These are phyloP conservation scores for Pinna nobilis DNA, from an alignment of 1,140 invertebrate genomes.

Conservation along the genomic window DNA sequence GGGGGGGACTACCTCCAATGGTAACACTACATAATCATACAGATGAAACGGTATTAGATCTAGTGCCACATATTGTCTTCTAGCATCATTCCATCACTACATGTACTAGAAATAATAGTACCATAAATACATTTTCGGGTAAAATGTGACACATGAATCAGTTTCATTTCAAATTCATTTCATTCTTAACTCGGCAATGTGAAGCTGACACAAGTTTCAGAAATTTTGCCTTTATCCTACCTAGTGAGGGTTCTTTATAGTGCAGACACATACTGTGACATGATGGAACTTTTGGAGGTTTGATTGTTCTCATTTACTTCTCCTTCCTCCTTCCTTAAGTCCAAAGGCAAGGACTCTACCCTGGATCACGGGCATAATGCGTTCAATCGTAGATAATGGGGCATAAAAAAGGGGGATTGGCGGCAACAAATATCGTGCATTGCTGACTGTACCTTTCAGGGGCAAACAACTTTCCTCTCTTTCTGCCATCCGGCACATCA, in stretches of 20 bases:
- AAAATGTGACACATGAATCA: no score
- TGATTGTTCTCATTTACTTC: slow-evolving; percentile 13
- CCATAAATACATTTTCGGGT: no score
- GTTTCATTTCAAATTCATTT: no score
- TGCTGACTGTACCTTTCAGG: slow-evolving; percentile 49
- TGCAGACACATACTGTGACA: not conserved
- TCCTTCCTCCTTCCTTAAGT: not conserved
- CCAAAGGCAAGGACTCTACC: not conserved
- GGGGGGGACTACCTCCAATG: not conserved
- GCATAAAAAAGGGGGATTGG: slow-evolving; percentile 4
- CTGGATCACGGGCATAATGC: not conserved
- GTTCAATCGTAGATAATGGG: not conserved
- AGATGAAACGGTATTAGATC: not conserved
- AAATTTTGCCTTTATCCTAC: no score
- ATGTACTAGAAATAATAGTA: no score
- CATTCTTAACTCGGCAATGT: no score
- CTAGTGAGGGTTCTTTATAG: no score
- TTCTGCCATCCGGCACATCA: slow-evolving; percentile 65
- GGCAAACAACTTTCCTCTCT: slow-evolving; percentile 63
- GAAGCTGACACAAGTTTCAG: no score
- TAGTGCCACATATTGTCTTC: not conserved
- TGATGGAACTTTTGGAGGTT: not conserved
- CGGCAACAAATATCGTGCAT: not conserved
- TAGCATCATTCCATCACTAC: no score
- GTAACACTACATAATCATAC: not conserved